phyloP scores from a whole-genome alignment of 2,888 invertebrate species.

The Willowsia nigromaculata region DNA sequence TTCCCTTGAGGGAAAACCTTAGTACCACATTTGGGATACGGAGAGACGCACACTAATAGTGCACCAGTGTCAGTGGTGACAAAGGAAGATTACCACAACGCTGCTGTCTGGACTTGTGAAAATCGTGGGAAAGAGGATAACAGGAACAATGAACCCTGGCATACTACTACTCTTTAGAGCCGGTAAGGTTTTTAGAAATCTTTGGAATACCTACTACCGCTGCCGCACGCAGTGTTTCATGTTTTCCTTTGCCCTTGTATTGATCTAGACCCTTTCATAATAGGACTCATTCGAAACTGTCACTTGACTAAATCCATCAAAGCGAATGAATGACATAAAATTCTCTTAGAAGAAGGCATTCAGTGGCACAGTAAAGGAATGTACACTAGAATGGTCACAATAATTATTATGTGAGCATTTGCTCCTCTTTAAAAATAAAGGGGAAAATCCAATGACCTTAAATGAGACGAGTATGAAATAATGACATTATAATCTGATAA shows the following conservation, averaged over 20 bases:
- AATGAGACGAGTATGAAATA: neutral
- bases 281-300: neutral
- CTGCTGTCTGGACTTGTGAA: constrained; percentile 27
- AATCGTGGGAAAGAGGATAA: constrained; percentile 37
- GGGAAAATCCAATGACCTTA: neutral
- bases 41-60: neutral
- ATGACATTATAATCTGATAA: neutral
- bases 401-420: neutral
- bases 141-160: constrained; percentile 40
- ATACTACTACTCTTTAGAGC: neutral
- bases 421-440: neutral
- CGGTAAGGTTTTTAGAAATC: neutral
- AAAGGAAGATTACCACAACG: constrained; percentile 46
- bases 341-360: constrained; percentile 15
- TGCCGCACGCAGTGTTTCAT: neutral
- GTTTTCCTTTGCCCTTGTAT: neutral
- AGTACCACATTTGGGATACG: constrained; percentile 8
- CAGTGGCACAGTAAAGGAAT: neutral
- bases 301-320: constrained; percentile 38
- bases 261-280: neutral
- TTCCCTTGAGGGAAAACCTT: constrained; percentile 37
- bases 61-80: constrained; percentile 43
- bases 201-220: neutral
- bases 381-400: neutral
- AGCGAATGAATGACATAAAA: constrained; percentile 16